Evolutionary conservation across 2,888 invertebrate species (phyloP), one percentile per base, ranked within the genome.

Genomic region (Cataglyphis albicans): DNA sequence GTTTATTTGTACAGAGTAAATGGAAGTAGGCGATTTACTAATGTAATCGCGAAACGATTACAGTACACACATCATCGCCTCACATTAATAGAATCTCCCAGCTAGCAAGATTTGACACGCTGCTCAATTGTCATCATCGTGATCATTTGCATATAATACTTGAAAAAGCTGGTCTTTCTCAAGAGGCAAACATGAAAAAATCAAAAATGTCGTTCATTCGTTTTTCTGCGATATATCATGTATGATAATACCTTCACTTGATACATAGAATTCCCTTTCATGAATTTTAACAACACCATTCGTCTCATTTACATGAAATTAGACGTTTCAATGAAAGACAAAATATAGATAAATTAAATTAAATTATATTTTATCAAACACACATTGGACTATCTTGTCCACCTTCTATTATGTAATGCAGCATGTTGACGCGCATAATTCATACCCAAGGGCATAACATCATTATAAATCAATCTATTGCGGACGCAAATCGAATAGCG

Each of bases 1-100:
- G 32, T 78, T 72, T 44, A 72, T 80, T 80, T 80, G 73, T 80
- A 80, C 78, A 80, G 74, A 80, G 44, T 72, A 80, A 80, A 80
- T 68, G 78, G 74, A 80, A 80, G 78, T 80, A 80, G 78, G 73
- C 78, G 59, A 80, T 61, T 80, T 80, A 73, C 59, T 80, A 73
- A 80, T 59, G 35, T 59, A 80, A 80, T 61, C 73, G 44, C 44
- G 29, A 32, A 59, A 44, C 73, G 44, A 73, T 80, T 73, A 72
- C 59, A 18, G 44, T 48, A 52, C 52, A 52, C 52, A 52, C n/a
- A 59, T 15, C 70, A 38, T 9, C 35, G 38, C 59, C 44, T 25
- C 32, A 41, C 25, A 80, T 68, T 80, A 59, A 80, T 73, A 48
- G 59, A 72, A 32, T 32, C 74, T 25, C 35, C 44, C 59, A 73